Conservation (phyloP, 2,888 invertebrate genomes). For the Taphrorychus bicolor region DNA sequence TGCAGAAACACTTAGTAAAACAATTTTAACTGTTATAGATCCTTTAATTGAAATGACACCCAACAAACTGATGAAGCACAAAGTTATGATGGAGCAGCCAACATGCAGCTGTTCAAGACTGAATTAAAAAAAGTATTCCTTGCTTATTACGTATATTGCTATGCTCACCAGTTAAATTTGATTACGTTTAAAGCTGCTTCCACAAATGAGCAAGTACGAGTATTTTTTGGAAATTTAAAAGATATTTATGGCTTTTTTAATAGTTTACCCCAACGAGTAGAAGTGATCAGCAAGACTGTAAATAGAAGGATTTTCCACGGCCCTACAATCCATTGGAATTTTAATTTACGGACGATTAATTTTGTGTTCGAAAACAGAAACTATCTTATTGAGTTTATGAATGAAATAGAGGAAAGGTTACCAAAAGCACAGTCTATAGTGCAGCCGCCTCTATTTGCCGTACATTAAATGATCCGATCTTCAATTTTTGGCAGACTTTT, state of each 20-base stretch:
- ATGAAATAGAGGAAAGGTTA: constrained; percentile 37
- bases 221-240: too few species aligned
- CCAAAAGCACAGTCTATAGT: constrained; percentile 29
- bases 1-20: too few species aligned
- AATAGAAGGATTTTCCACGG: too few species aligned
- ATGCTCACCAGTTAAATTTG: constrained; percentile 42
- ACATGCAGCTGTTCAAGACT: too few species aligned
- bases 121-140: constrained; percentile 40
- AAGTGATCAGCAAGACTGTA: constrained; percentile 41
- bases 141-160: constrained; percentile 43
- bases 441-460: constrained; percentile 34
- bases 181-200: constrained; percentile 44
- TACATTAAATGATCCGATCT: constrained; percentile 38
- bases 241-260: constrained; percentile 42
- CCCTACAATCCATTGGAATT: constrained; percentile 10
- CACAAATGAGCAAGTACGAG: constrained; percentile 33
- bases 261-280: constrained; percentile 43
- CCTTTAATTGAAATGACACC: too few species aligned
- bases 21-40: too few species aligned
- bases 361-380: constrained; percentile 41
- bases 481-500: constrained; percentile 47
- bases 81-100: constrained; percentile 43
- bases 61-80: constrained; percentile 42
- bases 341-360: constrained; percentile 30
- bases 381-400: constrained; percentile 43